Evolutionary conservation across 2,113 vertebrate genomes (phyloP).

Genomic region (Ancistrus triradiatus): DNA sequence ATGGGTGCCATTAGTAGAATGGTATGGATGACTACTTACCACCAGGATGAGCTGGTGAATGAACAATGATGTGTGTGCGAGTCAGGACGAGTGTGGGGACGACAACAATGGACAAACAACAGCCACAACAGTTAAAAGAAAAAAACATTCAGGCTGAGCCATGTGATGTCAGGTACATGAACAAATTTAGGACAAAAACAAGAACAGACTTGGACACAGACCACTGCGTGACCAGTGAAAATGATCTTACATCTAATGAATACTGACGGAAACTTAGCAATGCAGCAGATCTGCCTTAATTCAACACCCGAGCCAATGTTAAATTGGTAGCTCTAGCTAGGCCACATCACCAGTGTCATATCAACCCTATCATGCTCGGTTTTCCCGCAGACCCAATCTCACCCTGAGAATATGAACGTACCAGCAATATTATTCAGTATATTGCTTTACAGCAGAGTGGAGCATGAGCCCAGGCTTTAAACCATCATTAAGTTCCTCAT

Average conservation of each 20-base stretch:
- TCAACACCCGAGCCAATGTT: slow-evolving; percentile 10
- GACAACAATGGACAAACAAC: slow-evolving; percentile 61
- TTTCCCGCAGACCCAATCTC: neutral
- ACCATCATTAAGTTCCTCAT: slow-evolving; percentile 37
- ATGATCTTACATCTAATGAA: slow-evolving; percentile 26
- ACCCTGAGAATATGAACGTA: neutral
- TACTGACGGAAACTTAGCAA: slow-evolving; percentile 13
- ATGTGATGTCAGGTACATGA: slow-evolving; percentile 55
- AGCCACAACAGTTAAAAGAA: slow-evolving; percentile 54
- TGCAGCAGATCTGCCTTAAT: slow-evolving; percentile 11
- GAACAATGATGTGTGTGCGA: slow-evolving; percentile 91
- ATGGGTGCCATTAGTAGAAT: slow-evolving; percentile 85
- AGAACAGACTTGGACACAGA: neutral
- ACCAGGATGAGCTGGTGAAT: slow-evolving; percentile 95
- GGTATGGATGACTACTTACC: slow-evolving; percentile 98
- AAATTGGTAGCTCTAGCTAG: slow-evolving; percentile 13
- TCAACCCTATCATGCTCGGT: neutral
- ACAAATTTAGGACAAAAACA: slow-evolving; percentile 22
- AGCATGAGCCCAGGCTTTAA: slow-evolving; percentile 16
- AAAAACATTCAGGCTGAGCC: slow-evolving; percentile 89
- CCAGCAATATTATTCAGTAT: slow-evolving; percentile 3
- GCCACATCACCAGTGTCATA: slow-evolving; percentile 13
- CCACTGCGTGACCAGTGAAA: slow-evolving; percentile 22
- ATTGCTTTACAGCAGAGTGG: slow-evolving; percentile 18
- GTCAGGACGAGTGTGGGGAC: neutral